Base-by-base conservation (phyloP, 2,113 vertebrate species). In the Limanda limanda region DNA sequence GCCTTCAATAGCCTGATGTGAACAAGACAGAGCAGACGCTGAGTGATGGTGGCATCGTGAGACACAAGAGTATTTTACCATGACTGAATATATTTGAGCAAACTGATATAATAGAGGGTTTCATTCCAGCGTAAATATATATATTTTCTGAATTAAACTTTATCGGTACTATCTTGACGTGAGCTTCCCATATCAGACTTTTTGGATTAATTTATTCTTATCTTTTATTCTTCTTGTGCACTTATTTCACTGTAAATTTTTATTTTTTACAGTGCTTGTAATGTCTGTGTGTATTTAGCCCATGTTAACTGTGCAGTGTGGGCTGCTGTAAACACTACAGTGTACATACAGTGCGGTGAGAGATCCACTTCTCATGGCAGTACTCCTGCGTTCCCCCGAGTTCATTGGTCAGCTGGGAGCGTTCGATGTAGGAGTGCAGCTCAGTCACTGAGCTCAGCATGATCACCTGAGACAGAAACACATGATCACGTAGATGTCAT, bases 381-480 rank as follows among this genome's bases (percentile, higher is more conserved):
- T 99, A 99, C 75, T 96, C 95, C 95, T 97, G 95, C 4, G 95
- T 96, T 55, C 98, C 98, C 21, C 98, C 98, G 58, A 99, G 95
- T 73, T 99, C 97, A 88, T 95, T 95, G 1, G 96, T 98, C 92
- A 99, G 95, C 93, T 99, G 97, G 14, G 94, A 94, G 86, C 95
- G 96, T 83, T 99, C 97, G 59, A 99, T 96, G 90, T 99, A 98
- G 67, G 94, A 91, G 74, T 98, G 96, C 57, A 99, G 95, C 91
- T 99, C 98, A 71, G 97, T 95, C 31, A 98, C 91, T 61, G 98
- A 99, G 93, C 97, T 96, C 92, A 99, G 95, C 98, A 99, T 99
- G 92, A 99, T 97, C 93, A 99, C 96, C 98, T 98, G 87, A 40
- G 82, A 74, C 31, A 79, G 20, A 85, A 68, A 70, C 61, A 79